Percentiles rank a stretch among this genome's conserved stretches.
These are phyloP conservation scores for Malaclemys terrapin DNA, from an alignment of 2,113 vertebrate genomes.

Conservation along the genomic window DNA sequence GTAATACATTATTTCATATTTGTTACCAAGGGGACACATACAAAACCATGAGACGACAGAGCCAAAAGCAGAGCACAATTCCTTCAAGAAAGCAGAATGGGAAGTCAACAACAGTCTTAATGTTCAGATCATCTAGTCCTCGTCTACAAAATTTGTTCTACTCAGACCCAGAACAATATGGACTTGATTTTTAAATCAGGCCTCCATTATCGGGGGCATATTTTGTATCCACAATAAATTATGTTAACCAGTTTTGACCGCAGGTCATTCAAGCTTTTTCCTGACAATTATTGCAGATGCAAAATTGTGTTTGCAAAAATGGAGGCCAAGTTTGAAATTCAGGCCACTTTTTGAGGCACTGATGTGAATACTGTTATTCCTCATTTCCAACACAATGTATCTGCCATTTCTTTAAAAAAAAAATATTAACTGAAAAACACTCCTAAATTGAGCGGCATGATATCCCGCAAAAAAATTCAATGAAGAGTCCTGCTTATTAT, in stretches of 20 bases:
- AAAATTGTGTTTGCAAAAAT: not conserved
- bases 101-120: not conserved
- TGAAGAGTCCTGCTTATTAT: not conserved
- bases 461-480: not conserved
- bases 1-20: not conserved
- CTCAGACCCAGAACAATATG: not conserved
- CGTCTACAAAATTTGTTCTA: not conserved
- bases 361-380: not conserved
- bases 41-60: not conserved
- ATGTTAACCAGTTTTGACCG: not conserved
- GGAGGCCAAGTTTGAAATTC: not conserved
- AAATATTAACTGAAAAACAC: slow-evolving; percentile 15
- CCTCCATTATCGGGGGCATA: not conserved
- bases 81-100: not conserved
- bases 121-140: not conserved
- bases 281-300: not conserved
- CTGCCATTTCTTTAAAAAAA: not conserved
- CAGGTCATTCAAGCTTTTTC: not conserved
- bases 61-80: not conserved
- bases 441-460: not conserved
- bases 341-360: not conserved
- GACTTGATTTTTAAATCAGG: not conserved
- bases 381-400: slow-evolving; percentile 1
- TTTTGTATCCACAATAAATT: not conserved
- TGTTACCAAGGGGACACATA: not conserved